These are phyloP conservation scores for Montipora efflorescens DNA, from an alignment of 64 coral and sea anemone genomes.

Conservation along the genomic window DNA sequence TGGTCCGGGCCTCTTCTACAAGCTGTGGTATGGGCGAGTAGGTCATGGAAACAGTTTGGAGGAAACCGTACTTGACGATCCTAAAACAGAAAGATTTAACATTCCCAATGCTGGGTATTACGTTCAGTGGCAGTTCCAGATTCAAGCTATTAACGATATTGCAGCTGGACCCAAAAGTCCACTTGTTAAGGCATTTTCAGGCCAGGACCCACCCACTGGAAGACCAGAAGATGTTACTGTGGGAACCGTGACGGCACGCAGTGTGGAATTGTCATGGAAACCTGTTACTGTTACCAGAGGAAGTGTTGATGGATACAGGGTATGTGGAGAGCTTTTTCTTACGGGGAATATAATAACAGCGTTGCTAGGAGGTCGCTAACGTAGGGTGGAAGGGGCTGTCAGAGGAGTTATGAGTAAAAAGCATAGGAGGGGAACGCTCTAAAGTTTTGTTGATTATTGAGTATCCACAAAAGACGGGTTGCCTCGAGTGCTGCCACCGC, in stretches of 20 bases:
- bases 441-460: too few relatives aligned
- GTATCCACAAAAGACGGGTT: too few relatives aligned
- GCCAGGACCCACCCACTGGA: slow-evolving; percentile 65
- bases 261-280: slow-evolving; percentile 69
- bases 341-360: too few relatives aligned
- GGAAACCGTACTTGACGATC: not conserved
- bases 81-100: not conserved
- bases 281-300: slow-evolving; percentile 49
- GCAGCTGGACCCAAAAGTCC: slow-evolving; percentile 54
- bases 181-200: slow-evolving; percentile 47
- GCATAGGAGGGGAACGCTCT: too few relatives aligned
- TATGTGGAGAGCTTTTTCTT: not conserved
- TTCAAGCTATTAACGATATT: slow-evolving; percentile 53
- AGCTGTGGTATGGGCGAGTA: slow-evolving; percentile 29
- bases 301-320: slow-evolving; percentile 91
- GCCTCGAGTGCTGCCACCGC: too few relatives aligned
- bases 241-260: slow-evolving; percentile 42
- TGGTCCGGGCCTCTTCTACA: slow-evolving; percentile 56
- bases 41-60: not conserved
- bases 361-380: too few relatives aligned
- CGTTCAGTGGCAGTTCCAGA: slow-evolving; percentile 73
- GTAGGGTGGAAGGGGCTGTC: too few relatives aligned
- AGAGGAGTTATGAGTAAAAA: too few relatives aligned
- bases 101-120: slow-evolving; percentile 74
- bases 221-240: slow-evolving; percentile 32